Conservation (phyloP, 2,888 invertebrate species). For the Cyrtodaria siliqua region DNA sequence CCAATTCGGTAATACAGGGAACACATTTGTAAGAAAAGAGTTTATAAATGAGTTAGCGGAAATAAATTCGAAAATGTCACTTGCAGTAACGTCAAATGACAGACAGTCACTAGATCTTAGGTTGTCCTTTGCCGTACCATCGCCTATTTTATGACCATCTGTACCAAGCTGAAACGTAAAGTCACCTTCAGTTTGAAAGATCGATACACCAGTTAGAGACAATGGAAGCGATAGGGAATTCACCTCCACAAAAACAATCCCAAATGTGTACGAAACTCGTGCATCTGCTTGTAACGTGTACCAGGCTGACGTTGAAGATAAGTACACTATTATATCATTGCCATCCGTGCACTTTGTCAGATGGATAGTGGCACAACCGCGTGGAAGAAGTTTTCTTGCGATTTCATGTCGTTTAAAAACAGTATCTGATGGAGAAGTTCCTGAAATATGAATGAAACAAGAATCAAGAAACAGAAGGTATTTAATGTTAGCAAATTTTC, state of each 20-base stretch:
- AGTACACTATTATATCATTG: slow-evolving; percentile 10
- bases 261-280: slow-evolving; percentile 21
- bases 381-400: slow-evolving; percentile 24
- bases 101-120: slow-evolving; percentile 24
- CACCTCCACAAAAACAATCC: slow-evolving; percentile 38
- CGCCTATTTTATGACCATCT: neutral
- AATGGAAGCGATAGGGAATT: slow-evolving; percentile 33
- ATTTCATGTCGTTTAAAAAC: slow-evolving; percentile 29
- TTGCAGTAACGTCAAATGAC: slow-evolving; percentile 25
- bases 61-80: slow-evolving; percentile 34
- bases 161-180: slow-evolving; percentile 17
- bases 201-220: slow-evolving; percentile 21
- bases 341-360: slow-evolving; percentile 26
- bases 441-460: neutral
- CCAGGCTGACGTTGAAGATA: slow-evolving; percentile 44
- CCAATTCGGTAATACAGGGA: slow-evolving; percentile 28
- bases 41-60: slow-evolving; percentile 18
- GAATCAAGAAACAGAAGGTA: no score
- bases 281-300: slow-evolving; percentile 23
- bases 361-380: slow-evolving; percentile 27
- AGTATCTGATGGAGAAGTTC: neutral
- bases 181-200: neutral
- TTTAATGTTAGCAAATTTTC: no score
- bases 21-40: slow-evolving; percentile 12
- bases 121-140: slow-evolving; percentile 2